Base-by-base conservation (phyloP, 53 echinoderm and acorn worm species). In the Henricia sp. region DNA sequence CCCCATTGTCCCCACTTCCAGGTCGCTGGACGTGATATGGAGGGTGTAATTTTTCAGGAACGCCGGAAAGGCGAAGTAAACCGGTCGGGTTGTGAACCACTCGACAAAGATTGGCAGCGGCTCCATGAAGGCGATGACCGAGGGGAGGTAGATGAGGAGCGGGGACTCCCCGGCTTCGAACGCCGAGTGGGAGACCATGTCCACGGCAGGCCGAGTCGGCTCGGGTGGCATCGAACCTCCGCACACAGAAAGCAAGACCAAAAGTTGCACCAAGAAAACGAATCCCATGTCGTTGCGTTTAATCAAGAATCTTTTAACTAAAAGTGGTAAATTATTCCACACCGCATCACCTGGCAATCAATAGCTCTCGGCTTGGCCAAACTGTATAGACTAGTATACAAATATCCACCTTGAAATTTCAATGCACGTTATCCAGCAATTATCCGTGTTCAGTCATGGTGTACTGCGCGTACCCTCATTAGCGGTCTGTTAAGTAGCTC, bases 1-100 rank as follows among this genome's bases (percentile, higher is more conserved):
- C 23, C 48, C 86, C 41, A 85, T n/a, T 29, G 30, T 30, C 2
- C 63, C 86, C 33, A 85, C 86, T 3, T 10, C 17, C 4, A 27
- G 0, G 50, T 85, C 86, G 65, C 73, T 85, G 25, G 51, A 32
- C 4, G 86, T 24, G 0, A 85, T 62, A 25, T 65, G 73, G 23
- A 85, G 48, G 60, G 72, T 63, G 67, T 85, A 74, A 50, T 73
- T 63, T 37, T 56, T 67, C 50, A 85, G 64, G 29, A 85, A 85
- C 23, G 34, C 37, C 1, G 86, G 73, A 28, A 63, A 85, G 62
- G 38, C 40, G 40, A 73, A 85, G 50, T 65, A 26, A 34, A 85
- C 86, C 52, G 51, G 52, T 37, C 74, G 43, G 21, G 72, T 72
- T 25, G 86, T 74, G 70, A 69, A 69, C 30, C 30, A 69, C 68